Evolutionary conservation across 2,888 invertebrate species (phyloP).

Genomic region (Quadroppia sp.): DNA sequence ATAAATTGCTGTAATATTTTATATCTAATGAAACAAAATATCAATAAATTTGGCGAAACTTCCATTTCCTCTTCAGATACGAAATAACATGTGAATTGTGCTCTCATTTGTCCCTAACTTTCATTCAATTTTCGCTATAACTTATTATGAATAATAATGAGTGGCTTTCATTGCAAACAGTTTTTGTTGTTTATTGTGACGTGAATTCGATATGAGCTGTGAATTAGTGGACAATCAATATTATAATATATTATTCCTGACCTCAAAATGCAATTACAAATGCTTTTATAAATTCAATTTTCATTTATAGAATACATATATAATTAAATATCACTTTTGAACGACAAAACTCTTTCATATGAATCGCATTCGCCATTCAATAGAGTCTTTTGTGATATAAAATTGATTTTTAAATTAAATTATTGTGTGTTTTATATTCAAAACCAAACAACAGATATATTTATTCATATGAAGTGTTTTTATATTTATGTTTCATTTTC

Average conservation of each 20-base stretch:
- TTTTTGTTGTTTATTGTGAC: too few species aligned
- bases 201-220: neutral
- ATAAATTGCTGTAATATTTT: constrained; percentile 26
- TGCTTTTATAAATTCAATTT: neutral
- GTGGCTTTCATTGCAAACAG: neutral
- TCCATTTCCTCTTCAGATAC: constrained; percentile 15
- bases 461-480: neutral
- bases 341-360: too few species aligned
- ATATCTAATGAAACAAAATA: neutral
- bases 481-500: neutral
- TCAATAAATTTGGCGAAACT: constrained; percentile 2
- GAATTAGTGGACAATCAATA: neutral
- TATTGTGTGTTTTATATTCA: neutral
- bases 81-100: neutral
- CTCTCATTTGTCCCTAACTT: neutral
- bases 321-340: too few species aligned
- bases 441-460: neutral
- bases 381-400: neutral
- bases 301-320: too few species aligned
- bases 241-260: neutral
- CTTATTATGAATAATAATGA: too few species aligned
- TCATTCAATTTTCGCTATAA: neutral
- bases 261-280: neutral
- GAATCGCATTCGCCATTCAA: too few species aligned
- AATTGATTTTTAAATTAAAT: neutral